Evolutionary conservation across 2,113 vertebrate genomes (phyloP).

Genomic region (Panthera uncia): DNA sequence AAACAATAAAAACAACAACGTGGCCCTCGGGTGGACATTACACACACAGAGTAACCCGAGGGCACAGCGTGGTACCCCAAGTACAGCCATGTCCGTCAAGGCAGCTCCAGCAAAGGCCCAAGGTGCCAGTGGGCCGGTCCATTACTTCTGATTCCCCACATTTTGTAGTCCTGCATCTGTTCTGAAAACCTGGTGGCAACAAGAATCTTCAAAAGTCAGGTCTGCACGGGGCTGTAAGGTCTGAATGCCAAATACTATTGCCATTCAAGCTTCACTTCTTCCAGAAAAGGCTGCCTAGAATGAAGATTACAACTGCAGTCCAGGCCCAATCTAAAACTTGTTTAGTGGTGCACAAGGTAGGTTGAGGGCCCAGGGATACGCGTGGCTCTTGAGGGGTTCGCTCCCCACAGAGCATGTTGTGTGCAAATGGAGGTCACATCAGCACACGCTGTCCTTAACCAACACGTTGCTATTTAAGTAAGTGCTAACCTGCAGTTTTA

Average conservation of each 20-base stretch:
- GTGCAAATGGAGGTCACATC: constrained; percentile 42
- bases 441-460: background rate
- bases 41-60: background rate
- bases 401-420: background rate
- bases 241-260: constrained; percentile 14
- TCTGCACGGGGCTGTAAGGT: background rate
- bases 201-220: constrained; percentile 34
- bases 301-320: background rate
- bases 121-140: background rate
- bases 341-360: background rate
- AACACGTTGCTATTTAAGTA: background rate
- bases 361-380: background rate
- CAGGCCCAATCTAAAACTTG: background rate
- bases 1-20: background rate
- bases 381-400: background rate
- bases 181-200: constrained; percentile 3
- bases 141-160: background rate
- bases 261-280: constrained; percentile 36
- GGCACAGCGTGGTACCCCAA: background rate
- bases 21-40: background rate
- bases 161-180: background rate
- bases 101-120: background rate
- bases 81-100: background rate
- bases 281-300: constrained; percentile 15
- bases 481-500: constrained; percentile 40